Evolutionary conservation across 2,888 invertebrate species (phyloP).

Genomic region (Sylvicola fuscatus): DNA sequence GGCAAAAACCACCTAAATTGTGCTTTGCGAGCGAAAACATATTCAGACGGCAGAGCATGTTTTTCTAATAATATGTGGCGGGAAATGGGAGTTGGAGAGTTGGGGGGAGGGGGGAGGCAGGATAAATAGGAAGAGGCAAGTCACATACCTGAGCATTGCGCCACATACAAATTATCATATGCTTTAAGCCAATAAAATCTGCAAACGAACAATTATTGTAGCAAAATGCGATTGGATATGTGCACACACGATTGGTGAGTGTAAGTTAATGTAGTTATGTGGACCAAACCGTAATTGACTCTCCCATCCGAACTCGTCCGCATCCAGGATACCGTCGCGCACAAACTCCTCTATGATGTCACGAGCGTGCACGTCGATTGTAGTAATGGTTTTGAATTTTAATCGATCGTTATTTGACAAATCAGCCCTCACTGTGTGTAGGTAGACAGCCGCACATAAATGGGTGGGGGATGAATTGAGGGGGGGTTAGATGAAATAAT

Average conservation of each 20-base stretch:
- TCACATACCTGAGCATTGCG: conserved; percentile 52
- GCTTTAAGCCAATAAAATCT: conserved; percentile 71
- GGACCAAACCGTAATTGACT: conserved; percentile 50
- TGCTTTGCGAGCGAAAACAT: no score
- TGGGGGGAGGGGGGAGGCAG: no score
- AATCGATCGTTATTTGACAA: conserved; percentile 60
- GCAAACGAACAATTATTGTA: conserved; percentile 8
- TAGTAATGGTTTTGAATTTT: conserved; percentile 75
- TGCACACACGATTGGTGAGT: not conserved
- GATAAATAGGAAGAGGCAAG: no score
- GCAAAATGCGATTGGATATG: not conserved
- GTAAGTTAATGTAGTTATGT: not conserved
- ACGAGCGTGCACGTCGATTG: conserved; percentile 79
- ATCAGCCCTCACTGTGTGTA: conserved; percentile 31
- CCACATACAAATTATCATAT: conserved; percentile 57
- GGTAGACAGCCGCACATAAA: no score
- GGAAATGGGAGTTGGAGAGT: no score
- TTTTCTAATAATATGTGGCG: no score
- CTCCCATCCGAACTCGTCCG: conserved; percentile 83
- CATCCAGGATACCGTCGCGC: conserved; percentile 59
- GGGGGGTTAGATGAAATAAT: no score
- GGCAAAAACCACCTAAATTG: no score
- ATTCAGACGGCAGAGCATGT: no score
- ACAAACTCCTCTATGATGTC: conserved; percentile 75
- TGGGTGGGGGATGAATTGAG: no score